Conservation (phyloP, 2,888 invertebrate species). For the Hipparchia semele region DNA sequence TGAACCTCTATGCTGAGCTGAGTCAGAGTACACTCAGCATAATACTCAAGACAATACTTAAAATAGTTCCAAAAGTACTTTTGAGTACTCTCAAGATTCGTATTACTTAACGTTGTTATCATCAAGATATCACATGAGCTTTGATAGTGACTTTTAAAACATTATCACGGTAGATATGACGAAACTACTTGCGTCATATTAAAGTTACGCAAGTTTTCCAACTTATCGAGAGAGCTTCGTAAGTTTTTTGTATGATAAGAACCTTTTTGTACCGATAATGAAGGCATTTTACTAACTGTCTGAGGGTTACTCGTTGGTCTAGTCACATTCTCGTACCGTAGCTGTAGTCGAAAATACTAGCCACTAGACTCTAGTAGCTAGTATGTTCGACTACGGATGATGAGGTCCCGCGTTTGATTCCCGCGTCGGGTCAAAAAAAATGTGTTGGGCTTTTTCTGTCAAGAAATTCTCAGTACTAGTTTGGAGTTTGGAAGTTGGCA, state of each 20-base stretch:
- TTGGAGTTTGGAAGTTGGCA: too few species aligned
- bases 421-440: too few species aligned
- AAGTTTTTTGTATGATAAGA: background rate
- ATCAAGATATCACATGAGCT: background rate
- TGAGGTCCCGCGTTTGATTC: too few species aligned
- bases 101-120: background rate
- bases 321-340: too few species aligned
- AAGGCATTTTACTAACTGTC: background rate
- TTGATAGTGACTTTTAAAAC: background rate
- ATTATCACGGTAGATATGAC: background rate
- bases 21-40: too few species aligned
- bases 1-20: too few species aligned
- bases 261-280: background rate
- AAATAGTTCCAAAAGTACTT: background rate
- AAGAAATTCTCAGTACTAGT: too few species aligned
- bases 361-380: too few species aligned
- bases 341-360: too few species aligned
- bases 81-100: background rate
- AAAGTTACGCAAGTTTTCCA: background rate
- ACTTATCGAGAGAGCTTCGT: background rate
- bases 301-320: too few species aligned
- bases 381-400: too few species aligned
- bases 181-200: background rate
- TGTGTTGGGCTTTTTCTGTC: too few species aligned
- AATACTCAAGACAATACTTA: background rate